Evolutionary conservation across 2,888 invertebrate genomes (phyloP), one percentile per base, ranked within the genome.

Genomic region (Steinernema carpocapsae): DNA sequence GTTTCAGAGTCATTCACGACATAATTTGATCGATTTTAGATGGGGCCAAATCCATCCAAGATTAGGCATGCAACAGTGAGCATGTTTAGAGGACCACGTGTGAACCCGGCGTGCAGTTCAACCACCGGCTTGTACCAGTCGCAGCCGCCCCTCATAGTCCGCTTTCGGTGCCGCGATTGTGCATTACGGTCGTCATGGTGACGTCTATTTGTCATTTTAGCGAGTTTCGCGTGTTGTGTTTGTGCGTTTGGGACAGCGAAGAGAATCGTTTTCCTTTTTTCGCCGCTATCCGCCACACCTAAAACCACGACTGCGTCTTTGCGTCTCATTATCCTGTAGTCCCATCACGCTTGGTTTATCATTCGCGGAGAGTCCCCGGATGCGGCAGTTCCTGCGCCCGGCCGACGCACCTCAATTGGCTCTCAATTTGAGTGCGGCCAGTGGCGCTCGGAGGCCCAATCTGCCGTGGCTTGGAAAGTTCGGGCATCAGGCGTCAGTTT

Each of bases 141-240:
- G 56, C 6, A 51, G 51, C n/a, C n/a, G n/a, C n/a, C n/a, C 51
- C n/a, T 19, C 56, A 12, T 7, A 56, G 56, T 56, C 56, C 26
- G 56, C 14, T 43, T 43, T 43, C 43, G 43, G 43, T 43, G 43
- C 10, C 26, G 24, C 56, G 56, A 56, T 48, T 48, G 48, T 48
- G 48, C n/a, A 17, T 56, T 56, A 56, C 56, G 56, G 56, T 56
- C 56, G 56, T 56, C 56, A 56, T 56, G 56, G 56, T 56, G 56
- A 56, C 56, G 56, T 56, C 56, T 56, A 17, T 56, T 56, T 56
- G 56, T 56, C 56, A 56, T 26, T 56, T 56, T 24, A 12, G n/a
- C 56, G 24, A 56, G 24, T 56, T 56, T 56, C 56, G 3, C 56
- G 17, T 56, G 56, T 26, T 24, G 26, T 56, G 56, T 24, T 26